Evolutionary conservation across 2,888 invertebrate genomes (phyloP).

Genomic region (Epinotia brunnichana): DNA sequence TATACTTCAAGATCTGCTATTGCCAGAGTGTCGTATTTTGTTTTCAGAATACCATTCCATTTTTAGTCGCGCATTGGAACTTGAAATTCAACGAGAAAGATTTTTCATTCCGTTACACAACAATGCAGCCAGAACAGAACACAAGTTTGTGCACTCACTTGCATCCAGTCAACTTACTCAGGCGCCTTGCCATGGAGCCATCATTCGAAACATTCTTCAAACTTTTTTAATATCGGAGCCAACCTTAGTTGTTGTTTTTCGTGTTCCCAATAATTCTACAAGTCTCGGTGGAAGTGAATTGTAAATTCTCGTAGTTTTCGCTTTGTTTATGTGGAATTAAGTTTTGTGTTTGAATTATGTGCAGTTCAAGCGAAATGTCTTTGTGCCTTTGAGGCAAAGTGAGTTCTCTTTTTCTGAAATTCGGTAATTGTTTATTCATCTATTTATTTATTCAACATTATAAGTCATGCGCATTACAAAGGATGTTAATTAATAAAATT

Average conservation of each 20-base stretch:
- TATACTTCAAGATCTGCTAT: no score
- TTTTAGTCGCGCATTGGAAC: not conserved
- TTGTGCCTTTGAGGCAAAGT: not conserved
- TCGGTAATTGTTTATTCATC: no score
- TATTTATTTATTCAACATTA: no score
- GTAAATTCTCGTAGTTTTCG: constrained; percentile 31
- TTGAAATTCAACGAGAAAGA: constrained; percentile 18
- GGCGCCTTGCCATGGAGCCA: constrained; percentile 24
- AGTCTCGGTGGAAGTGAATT: constrained; percentile 20
- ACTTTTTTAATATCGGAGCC: constrained; percentile 40
- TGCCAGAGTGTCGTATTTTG: not conserved
- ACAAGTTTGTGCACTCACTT: constrained; percentile 26
- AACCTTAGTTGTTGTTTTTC: constrained; percentile 30
- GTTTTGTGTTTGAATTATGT: constrained; percentile 11
- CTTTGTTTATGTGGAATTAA: constrained; percentile 14
- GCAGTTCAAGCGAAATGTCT: not conserved
- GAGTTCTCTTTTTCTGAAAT: not conserved
- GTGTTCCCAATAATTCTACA: constrained; percentile 24
- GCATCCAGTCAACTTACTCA: constrained; percentile 30
- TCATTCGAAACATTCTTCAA: constrained; percentile 38
- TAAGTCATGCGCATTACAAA: no score
- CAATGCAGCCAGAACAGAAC: constrained; percentile 22
- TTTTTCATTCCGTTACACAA: constrained; percentile 30
- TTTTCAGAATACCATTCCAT: not conserved
- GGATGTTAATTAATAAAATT: no score